A percentile compares a stretch with the other conserved stretches of the same genome.
Evolutionary conservation across 2,113 vertebrate species (phyloP).

Genomic region (Bos indicus): DNA sequence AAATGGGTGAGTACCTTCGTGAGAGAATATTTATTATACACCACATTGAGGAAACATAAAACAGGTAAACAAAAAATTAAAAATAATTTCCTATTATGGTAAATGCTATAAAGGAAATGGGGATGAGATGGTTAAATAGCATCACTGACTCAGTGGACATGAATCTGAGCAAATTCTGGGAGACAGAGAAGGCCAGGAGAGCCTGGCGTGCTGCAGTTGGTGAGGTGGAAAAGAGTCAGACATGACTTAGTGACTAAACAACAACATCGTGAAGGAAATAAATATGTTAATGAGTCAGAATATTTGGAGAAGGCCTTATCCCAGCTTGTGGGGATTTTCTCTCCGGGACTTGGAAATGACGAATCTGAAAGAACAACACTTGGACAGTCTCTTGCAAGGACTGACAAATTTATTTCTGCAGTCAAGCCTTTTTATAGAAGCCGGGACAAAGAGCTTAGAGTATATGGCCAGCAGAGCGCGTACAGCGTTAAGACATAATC

Average conservation of each 20-base stretch:
- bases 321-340: too few species aligned
- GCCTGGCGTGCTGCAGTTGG: neutral
- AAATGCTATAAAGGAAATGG: neutral
- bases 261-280: neutral
- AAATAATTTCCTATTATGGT: neutral
- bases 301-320: neutral
- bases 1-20: neutral
- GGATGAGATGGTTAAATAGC: neutral
- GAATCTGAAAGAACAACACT: too few species aligned
- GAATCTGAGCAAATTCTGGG: neutral
- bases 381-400: too few species aligned
- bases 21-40: neutral
- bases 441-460: too few species aligned
- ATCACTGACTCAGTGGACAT: neutral
- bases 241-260: neutral
- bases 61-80: neutral
- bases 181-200: neutral
- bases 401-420: too few species aligned
- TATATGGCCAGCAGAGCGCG: too few species aligned
- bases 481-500: too few species aligned
- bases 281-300: neutral
- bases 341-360: too few species aligned
- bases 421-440: too few species aligned
- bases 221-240: neutral
- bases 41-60: neutral